A percentile compares a stretch with the other conserved stretches of the same genome.
These are phyloP conservation scores for Tachystola acroxantha DNA, from an alignment of 2,888 invertebrate genomes.

Conservation along the genomic window DNA sequence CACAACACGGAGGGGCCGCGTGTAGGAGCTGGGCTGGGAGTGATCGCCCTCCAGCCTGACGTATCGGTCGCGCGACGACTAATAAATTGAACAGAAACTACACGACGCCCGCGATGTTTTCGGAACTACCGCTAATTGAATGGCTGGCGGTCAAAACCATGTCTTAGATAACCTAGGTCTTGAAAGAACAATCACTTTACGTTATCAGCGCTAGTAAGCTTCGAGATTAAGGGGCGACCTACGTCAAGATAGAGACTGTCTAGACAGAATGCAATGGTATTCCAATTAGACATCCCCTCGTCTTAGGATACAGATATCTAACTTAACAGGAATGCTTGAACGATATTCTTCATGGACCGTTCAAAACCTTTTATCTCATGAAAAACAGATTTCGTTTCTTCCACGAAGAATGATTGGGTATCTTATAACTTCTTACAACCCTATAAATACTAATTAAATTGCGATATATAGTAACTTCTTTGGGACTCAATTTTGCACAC, in stretches of 20 bases:
- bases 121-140: conserved; percentile 11
- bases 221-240: conserved; percentile 2
- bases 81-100: background rate
- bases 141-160: background rate
- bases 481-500: too few relatives aligned
- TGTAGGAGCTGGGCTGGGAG: conserved; percentile 30
- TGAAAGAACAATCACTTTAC: background rate
- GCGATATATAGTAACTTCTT: too few relatives aligned
- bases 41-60: conserved; percentile 27
- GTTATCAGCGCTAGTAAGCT: conserved; percentile 1
- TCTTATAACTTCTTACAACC: too few relatives aligned
- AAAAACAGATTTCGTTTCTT: too few relatives aligned
- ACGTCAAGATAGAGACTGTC: conserved; percentile 3
- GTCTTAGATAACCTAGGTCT: background rate
- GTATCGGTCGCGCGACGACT: background rate
- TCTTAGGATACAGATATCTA: background rate
- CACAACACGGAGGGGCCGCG: conserved; percentile 39
- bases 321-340: background rate
- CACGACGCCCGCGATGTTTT: too few relatives aligned
- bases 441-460: too few relatives aligned
- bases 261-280: conserved; percentile 6
- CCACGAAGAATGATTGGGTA: too few relatives aligned
- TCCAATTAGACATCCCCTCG: conserved; percentile 4
- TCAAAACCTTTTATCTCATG: too few relatives aligned
- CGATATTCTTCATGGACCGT: too few relatives aligned